These are phyloP conservation scores for Ctenosaura bakeri DNA, from an alignment of 2,797 vertebrate species.

Conservation along the genomic window DNA sequence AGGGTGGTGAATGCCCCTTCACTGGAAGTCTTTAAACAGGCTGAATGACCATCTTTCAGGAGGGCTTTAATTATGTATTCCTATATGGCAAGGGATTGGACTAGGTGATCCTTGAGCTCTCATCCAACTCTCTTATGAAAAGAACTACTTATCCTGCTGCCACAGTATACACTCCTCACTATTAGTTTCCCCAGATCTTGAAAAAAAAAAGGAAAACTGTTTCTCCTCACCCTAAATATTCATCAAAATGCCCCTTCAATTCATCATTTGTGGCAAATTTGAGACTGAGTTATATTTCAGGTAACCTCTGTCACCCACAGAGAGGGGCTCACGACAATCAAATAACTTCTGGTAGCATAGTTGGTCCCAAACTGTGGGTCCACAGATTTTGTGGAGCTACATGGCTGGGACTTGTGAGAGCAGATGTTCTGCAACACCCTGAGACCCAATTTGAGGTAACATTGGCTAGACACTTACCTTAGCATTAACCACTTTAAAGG, in stretches of 20 bases:
- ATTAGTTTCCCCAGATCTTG: background rate
- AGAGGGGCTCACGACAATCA: background rate
- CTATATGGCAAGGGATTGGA: too few relatives aligned
- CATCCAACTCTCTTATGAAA: background rate
- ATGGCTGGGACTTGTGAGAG: background rate
- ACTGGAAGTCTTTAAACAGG: too few relatives aligned
- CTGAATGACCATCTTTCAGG: too few relatives aligned
- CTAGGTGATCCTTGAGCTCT: too few relatives aligned
- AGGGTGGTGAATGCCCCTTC: too few relatives aligned
- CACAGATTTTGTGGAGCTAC: too few relatives aligned
- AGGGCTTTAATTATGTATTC: too few relatives aligned
- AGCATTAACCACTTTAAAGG: constrained; percentile 82
- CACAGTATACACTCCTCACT: background rate
- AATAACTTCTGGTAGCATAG: too few relatives aligned
- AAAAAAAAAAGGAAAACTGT: background rate
- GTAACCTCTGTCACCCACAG: background rate
- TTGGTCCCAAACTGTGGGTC: too few relatives aligned
- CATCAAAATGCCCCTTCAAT: background rate
- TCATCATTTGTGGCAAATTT: background rate
- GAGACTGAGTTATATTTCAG: background rate
- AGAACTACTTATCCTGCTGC: background rate
- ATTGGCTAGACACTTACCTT: constrained; percentile 81
- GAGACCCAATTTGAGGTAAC: background rate
- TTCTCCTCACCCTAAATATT: too few relatives aligned
- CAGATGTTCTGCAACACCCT: background rate